Percentiles rank a stretch among this genome's conserved stretches.
These are phyloP conservation scores for Diceros bicornis DNA, from an alignment of 2,797 vertebrate species.

Conservation along the genomic window DNA sequence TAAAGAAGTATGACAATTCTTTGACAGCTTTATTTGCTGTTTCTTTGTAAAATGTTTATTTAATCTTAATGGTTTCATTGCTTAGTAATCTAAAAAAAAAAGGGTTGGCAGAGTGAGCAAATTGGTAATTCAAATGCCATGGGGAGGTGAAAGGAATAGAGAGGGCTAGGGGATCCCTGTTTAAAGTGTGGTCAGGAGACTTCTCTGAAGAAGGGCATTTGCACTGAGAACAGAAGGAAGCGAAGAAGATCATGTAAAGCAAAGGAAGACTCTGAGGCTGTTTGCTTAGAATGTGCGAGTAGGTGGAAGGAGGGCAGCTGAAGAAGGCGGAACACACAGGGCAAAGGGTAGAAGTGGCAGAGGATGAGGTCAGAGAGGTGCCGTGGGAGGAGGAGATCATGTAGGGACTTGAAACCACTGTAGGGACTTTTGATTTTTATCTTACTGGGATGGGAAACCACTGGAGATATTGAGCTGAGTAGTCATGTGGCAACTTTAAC, in stretches of 20 bases:
- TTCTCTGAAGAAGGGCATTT: neutral
- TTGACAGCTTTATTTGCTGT: constrained; percentile 32
- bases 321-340: neutral
- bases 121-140: neutral
- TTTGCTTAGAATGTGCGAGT: neutral
- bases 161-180: neutral
- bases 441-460: neutral
- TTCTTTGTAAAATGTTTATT: constrained; percentile 61
- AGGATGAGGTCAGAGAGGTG: neutral
- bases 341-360: no score
- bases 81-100: neutral
- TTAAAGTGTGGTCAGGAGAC: neutral
- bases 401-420: neutral
- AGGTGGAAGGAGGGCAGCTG: neutral
- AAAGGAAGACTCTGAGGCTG: neutral
- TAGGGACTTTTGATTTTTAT: neutral
- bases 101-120: neutral
- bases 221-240: neutral
- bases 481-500: neutral
- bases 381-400: no score
- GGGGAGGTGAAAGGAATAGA: neutral
- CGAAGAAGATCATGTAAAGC: neutral
- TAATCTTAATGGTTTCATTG: neutral
- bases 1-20: neutral
- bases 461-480: neutral